Evolutionary conservation across 37 sponge, comb jelly and placozoan species (phyloP).

Genomic region (Spongilla lacustris): DNA sequence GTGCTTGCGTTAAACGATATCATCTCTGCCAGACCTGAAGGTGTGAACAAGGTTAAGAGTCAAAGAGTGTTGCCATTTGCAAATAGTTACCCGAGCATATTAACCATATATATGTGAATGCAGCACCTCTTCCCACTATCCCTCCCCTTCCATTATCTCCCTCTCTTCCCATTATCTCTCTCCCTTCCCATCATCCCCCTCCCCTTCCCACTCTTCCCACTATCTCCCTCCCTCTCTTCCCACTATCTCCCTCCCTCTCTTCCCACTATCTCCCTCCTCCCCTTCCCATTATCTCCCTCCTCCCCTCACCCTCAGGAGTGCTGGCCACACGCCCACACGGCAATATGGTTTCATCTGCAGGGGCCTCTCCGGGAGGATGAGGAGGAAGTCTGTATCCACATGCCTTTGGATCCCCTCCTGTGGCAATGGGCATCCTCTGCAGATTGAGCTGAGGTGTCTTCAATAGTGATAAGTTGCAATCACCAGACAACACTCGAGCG

Average conservation of each 20-base stretch:
- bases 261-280: not conserved
- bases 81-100: no score
- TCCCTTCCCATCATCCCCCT: no score
- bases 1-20: constrained; percentile 66
- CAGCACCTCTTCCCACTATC: no score
- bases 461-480: not conserved
- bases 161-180: no score
- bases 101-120: no score
- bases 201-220: not conserved
- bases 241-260: no score
- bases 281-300: not conserved
- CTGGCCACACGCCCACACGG: constrained; percentile 40
- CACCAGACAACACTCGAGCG: not conserved
- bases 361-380: not conserved
- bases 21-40: constrained; percentile 45
- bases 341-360: not conserved
- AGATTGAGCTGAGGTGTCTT: not conserved
- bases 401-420: not conserved
- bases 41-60: not conserved
- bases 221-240: not conserved
- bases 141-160: no score
- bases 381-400: not conserved
- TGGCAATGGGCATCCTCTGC: not conserved
- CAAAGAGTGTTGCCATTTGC: no score
- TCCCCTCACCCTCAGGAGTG: constrained; percentile 43